These are phyloP conservation scores for Fundulus diaphanus DNA, from an alignment of 2,797 vertebrate genomes.

Conservation along the genomic window DNA sequence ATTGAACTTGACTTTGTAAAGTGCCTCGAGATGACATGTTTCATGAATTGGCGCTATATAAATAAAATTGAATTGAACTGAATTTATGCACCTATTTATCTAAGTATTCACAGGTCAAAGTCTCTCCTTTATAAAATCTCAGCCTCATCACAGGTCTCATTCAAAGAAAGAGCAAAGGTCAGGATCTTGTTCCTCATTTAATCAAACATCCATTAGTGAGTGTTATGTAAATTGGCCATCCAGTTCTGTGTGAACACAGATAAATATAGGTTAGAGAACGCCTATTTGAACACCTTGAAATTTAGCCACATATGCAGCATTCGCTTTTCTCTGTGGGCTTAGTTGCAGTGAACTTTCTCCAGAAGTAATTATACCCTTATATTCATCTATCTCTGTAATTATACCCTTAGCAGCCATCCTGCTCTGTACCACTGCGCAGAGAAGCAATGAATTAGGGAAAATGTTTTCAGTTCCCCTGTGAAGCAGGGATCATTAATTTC, in stretches of 20 bases:
- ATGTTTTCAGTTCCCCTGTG: conserved; percentile 28
- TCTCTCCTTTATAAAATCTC: conserved; percentile 3
- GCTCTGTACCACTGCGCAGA: conserved; percentile 5
- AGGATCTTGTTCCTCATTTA: conserved; percentile 64
- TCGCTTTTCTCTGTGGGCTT: conserved; percentile 23
- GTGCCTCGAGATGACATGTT: too few relatives aligned
- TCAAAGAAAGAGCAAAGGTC: conserved; percentile 63
- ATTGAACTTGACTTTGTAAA: too few relatives aligned
- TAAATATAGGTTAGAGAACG: conserved; percentile 33
- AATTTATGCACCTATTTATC: conserved; percentile 8
- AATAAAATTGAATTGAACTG: too few relatives aligned
- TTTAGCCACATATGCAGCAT: conserved; percentile 38
- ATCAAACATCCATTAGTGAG: conserved; percentile 75
- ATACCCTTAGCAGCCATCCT: conserved; percentile 35
- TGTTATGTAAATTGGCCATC: conserved; percentile 68
- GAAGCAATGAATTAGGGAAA: conserved; percentile 41
- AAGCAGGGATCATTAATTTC: conserved; percentile 13
- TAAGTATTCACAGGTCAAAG: conserved; percentile 17
- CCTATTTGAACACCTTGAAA: conserved; percentile 49
- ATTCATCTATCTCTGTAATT: conserved; percentile 68
- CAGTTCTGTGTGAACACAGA: conserved; percentile 35
- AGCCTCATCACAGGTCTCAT: conserved; percentile 42
- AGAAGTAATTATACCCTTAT: conserved; percentile 56
- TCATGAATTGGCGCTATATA: too few relatives aligned
- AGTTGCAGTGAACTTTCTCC: conserved; percentile 38